phyloP scores from a whole-genome alignment of 2,888 invertebrate species.

The Cancer borealis region DNA sequence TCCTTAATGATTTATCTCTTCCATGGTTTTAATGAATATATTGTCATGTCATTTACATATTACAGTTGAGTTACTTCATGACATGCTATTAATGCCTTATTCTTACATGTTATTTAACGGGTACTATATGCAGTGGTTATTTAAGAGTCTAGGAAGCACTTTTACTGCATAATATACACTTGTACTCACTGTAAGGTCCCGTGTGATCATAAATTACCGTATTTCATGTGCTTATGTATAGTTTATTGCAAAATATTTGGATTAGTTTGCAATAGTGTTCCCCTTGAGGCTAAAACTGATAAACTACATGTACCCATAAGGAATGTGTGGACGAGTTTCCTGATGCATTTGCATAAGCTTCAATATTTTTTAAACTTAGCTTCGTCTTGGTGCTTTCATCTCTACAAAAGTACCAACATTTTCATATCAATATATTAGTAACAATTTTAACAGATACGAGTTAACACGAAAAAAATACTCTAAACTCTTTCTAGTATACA shows the following conservation, averaged over 20 bases:
- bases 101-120: no score
- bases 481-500: neutral
- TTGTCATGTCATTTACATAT: no score
- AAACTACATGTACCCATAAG: constrained; percentile 20
- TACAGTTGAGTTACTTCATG: no score
- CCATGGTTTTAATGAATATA: no score
- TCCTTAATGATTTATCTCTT: no score
- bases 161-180: neutral
- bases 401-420: neutral
- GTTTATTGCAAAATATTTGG: constrained; percentile 1
- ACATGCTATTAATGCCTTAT: no score
- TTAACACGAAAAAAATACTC: neutral
- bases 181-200: neutral
- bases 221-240: neutral
- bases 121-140: no score
- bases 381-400: neutral
- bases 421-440: neutral
- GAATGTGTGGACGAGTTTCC: constrained; percentile 10
- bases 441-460: neutral
- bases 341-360: neutral
- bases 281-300: neutral
- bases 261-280: constrained; percentile 11
- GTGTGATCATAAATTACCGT: constrained; percentile 12
- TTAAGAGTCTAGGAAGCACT: no score
- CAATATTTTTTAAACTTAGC: neutral